A percentile compares a stretch with the other conserved stretches of the same genome.
phyloP scores from a whole-genome alignment of 2,113 vertebrate genomes.

The Phylloscopus trochilus region DNA sequence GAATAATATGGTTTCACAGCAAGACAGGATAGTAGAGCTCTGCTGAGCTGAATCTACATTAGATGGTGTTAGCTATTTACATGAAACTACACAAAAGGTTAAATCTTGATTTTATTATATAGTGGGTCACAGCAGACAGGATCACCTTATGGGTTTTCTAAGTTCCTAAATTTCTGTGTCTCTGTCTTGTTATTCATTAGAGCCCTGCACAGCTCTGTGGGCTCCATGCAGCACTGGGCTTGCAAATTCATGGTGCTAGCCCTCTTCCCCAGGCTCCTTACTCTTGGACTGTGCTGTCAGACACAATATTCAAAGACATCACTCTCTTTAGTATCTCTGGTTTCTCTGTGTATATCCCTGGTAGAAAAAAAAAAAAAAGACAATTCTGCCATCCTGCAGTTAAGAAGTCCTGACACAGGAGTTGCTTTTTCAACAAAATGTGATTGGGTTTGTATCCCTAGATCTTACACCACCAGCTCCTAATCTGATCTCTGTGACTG shows the following conservation, averaged over 20 bases:
- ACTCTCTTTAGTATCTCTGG: neutral
- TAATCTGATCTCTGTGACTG: neutral
- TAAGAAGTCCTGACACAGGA: neutral
- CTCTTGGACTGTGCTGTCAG: neutral
- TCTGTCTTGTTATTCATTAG: neutral
- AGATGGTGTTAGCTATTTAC: neutral
- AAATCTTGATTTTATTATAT: conserved; percentile 56
- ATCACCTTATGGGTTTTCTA: neutral
- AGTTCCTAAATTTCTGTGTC: neutral
- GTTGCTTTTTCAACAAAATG: neutral
- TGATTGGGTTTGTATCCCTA: neutral
- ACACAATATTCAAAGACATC: rapidly evolving
- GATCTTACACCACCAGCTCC: neutral
- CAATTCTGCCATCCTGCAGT: neutral
- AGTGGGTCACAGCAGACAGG: neutral
- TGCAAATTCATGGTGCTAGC: neutral
- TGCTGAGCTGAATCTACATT: conserved; percentile 16
- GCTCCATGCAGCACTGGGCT: neutral
- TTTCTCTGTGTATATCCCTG: neutral
- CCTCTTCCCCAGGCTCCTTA: neutral
- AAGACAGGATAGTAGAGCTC: neutral
- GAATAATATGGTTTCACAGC: conserved; percentile 24
- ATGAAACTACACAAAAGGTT: conserved; percentile 23
- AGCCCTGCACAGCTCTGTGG: neutral
- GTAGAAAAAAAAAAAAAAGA: neutral